Evolutionary conservation across 1,140 invertebrate genomes (phyloP).

Genomic region (Apis cerana): DNA sequence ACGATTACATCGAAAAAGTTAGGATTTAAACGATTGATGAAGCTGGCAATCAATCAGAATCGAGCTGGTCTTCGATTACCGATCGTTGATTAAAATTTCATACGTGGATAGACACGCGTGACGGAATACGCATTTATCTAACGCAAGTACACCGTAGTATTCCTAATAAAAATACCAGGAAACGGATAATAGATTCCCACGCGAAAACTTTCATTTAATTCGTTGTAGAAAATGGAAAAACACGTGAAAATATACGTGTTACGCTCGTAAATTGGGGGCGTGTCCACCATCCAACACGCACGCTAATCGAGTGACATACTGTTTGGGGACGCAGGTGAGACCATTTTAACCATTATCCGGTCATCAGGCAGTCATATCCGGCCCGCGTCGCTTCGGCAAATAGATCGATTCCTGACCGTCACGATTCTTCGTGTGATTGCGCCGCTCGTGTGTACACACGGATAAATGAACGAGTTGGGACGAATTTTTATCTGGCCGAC

Average conservation of each 20-base stretch:
- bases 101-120: too few relatives aligned
- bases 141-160: too few relatives aligned
- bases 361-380: slow-evolving; percentile 42
- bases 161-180: too few relatives aligned
- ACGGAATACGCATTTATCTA: too few relatives aligned
- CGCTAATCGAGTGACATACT: slow-evolving; percentile 31
- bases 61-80: too few relatives aligned
- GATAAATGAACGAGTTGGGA: background rate
- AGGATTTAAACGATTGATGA: too few relatives aligned
- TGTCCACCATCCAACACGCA: background rate
- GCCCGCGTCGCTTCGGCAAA: slow-evolving; percentile 16
- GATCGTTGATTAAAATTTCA: too few relatives aligned
- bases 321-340: slow-evolving; percentile 34
- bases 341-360: slow-evolving; percentile 33
- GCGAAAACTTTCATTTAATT: slow-evolving; percentile 7
- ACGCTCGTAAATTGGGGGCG: background rate
- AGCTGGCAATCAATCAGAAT: too few relatives aligned
- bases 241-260: slow-evolving; percentile 5
- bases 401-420: slow-evolving; percentile 12
- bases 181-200: background rate
- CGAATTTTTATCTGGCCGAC: background rate
- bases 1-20: too few relatives aligned
- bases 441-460: background rate
- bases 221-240: background rate
- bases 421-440: slow-evolving; percentile 26